Evolutionary conservation across 2,113 vertebrate species (phyloP).

Genomic region (Paradoxurus hermaphroditus): DNA sequence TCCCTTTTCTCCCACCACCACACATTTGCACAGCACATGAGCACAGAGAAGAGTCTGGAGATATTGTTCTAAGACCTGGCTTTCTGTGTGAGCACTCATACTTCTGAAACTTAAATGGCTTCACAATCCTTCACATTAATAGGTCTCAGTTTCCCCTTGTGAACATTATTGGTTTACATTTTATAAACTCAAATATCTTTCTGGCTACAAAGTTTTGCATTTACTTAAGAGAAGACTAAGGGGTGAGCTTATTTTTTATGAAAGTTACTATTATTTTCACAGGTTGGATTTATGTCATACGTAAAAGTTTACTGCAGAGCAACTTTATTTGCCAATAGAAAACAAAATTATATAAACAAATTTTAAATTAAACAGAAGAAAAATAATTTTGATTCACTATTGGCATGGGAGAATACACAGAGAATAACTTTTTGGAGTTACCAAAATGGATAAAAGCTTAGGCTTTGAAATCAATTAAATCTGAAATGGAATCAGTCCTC

Average conservation of each 20-base stretch:
- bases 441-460: neutral
- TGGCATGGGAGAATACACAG: neutral
- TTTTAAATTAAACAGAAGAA: conserved; percentile 23
- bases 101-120: neutral
- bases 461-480: conserved; percentile 7
- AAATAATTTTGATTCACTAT: conserved; percentile 16
- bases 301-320: neutral
- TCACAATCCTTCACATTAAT: neutral
- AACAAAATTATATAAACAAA: neutral
- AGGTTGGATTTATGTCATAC: conserved; percentile 11
- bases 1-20: neutral
- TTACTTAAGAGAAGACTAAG: conserved; percentile 5
- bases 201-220: neutral
- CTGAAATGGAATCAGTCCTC: neutral
- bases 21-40: neutral
- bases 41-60: neutral
- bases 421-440: neutral
- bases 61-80: neutral
- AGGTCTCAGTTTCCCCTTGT: neutral
- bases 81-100: neutral
- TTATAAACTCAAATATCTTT: neutral
- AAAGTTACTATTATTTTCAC: conserved; percentile 19
- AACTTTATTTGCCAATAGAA: conserved; percentile 1
- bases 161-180: neutral
- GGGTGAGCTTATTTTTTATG: neutral